A percentile compares a stretch with the other conserved stretches of the same genome.
phyloP scores from a whole-genome alignment of 2,113 vertebrate species.

The Crotalus helleri region DNA sequence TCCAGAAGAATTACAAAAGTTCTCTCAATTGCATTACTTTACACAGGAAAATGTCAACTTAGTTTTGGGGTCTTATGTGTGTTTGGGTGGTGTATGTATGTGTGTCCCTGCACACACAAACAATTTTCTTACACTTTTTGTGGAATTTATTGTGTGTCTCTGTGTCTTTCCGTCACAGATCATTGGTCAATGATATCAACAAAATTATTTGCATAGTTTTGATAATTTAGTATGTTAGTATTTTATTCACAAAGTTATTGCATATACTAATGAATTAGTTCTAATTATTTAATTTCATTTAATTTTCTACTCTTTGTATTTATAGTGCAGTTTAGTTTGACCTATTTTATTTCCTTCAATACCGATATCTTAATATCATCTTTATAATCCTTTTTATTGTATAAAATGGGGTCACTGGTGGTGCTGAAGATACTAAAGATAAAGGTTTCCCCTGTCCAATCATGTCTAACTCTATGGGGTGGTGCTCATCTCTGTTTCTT shows the following conservation, averaged over 20 bases:
- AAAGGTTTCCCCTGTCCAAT: neutral
- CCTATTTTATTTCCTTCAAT: neutral
- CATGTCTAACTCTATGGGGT: neutral
- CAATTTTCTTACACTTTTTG: neutral
- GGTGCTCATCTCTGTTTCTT: neutral
- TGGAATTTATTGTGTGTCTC: neutral
- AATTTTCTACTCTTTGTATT: neutral
- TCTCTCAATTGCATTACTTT: neutral
- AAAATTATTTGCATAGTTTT: neutral
- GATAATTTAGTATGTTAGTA: neutral
- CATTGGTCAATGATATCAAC: neutral
- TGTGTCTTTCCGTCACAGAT: neutral
- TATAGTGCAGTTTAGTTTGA: neutral
- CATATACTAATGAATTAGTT: neutral
- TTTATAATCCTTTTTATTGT: neutral
- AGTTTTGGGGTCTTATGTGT: neutral
- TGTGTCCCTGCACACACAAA: neutral
- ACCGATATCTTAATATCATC: neutral
- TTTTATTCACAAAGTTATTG: neutral
- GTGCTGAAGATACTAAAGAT: neutral
- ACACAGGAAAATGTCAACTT: neutral
- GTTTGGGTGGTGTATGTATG: neutral
- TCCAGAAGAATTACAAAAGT: neutral
- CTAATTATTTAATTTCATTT: neutral
- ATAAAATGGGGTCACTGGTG: neutral